These are phyloP conservation scores for Enteromius anoplus DNA, from an alignment of 2,797 vertebrate genomes.

Conservation along the genomic window DNA sequence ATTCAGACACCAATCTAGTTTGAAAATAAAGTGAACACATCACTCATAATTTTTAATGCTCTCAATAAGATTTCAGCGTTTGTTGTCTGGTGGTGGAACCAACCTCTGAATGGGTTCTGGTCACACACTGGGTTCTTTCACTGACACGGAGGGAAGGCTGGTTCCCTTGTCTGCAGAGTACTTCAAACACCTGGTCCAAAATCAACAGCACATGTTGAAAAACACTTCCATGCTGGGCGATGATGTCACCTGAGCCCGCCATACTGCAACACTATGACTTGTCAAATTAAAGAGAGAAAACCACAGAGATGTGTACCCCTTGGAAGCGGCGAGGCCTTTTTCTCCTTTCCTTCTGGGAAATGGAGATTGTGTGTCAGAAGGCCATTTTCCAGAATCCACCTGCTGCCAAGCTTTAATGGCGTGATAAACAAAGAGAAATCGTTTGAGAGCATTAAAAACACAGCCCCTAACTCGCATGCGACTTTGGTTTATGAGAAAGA, in stretches of 20 bases:
- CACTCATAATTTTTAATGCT: conserved; percentile 33
- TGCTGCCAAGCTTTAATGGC: conserved; percentile 56
- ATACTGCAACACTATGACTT: conserved; percentile 53
- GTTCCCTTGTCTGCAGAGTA: conserved; percentile 41
- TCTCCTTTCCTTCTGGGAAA: conserved; percentile 52
- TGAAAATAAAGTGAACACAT: not conserved
- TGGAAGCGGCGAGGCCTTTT: conserved; percentile 48
- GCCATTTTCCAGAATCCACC: conserved; percentile 51
- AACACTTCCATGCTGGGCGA: conserved; percentile 51
- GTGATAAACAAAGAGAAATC: conserved; percentile 56
- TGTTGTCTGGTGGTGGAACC: conserved; percentile 56
- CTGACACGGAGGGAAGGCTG: conserved; percentile 51
- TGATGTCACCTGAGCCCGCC: conserved; percentile 58
- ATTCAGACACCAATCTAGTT: not conserved
- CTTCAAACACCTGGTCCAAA: conserved; percentile 63
- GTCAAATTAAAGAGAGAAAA: conserved; percentile 59
- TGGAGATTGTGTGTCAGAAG: conserved; percentile 39
- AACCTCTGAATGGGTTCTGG: conserved; percentile 18
- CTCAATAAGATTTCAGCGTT: conserved; percentile 43
- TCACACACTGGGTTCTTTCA: conserved; percentile 22
- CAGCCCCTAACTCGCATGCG: conserved; percentile 40
- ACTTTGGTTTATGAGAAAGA: conserved; percentile 54
- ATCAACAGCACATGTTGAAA: conserved; percentile 65
- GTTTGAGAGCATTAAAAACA: conserved; percentile 56
- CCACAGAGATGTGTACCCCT: conserved; percentile 45